Base-by-base conservation (phyloP, 2,888 invertebrate genomes). In the Monoplex corrugatus region DNA sequence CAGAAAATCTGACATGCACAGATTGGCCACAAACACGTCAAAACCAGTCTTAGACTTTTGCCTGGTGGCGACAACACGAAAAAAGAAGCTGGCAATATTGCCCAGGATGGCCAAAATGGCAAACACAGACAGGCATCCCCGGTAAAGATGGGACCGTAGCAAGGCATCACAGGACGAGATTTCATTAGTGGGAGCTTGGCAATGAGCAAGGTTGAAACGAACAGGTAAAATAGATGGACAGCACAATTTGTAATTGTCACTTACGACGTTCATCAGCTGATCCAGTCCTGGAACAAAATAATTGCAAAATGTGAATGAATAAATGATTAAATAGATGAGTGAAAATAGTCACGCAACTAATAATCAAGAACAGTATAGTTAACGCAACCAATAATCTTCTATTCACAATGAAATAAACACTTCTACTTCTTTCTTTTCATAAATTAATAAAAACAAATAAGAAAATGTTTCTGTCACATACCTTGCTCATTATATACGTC, bases 1-100 rank as follows among this genome's bases (percentile, higher is more conserved):
- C 6, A 90, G 87, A 35, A 92, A 90, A 13, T 91, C 89, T 10
- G 91, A 90, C 1, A 87, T 19, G n/a, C 82, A 85, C 50, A 91
- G 87, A 43, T 89, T 86, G 8, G 89, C 78, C 8, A 91, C 89
- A n/a, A 90, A 88, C 6, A 86, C 75, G 19, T 82, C 57, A 35
- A 57, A 89, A 38, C 89, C 68, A 50, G 50, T 40, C n/a, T 40
- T 23, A 8, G 13, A 28, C 1, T 28, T 32, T 8, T 19, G 16
- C 23, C 13, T 57, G 0, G 16, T 43, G 19, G 68, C 6, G 10
- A 89, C 0, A 0, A 44, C 0, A 6, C 87, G 68, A 63, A 75
- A 80, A 23, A 87, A 3, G 8, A 89, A 57, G 28, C 44, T 82
- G 44, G 82, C 63, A 23, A 40, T 32, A 50, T 89, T 89, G 13